These are phyloP conservation scores for Fregata magnificens DNA, from an alignment of 2,113 vertebrate species.

Conservation along the genomic window DNA sequence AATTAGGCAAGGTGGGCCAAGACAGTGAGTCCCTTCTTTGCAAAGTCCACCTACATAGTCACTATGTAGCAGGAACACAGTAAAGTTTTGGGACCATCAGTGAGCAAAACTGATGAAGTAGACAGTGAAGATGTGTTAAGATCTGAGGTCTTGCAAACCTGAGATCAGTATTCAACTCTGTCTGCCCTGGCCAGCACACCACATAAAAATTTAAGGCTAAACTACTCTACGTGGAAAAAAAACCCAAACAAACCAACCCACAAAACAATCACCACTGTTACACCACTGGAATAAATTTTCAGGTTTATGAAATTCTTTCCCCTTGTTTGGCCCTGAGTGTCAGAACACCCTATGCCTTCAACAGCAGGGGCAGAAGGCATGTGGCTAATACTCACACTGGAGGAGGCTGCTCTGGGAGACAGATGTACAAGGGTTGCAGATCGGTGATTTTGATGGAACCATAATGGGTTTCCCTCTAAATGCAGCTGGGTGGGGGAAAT, in stretches of 20 bases:
- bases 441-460: slow-evolving; percentile 84
- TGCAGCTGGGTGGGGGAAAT: slow-evolving; percentile 72
- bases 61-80: neutral
- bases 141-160: neutral
- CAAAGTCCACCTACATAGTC: neutral
- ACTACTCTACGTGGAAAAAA: neutral
- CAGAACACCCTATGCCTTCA: neutral
- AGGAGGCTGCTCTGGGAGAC: slow-evolving; percentile 79
- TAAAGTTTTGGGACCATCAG: neutral
- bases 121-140: neutral
- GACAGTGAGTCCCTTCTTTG: neutral
- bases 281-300: neutral
- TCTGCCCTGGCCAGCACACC: neutral
- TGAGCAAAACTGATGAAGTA: neutral
- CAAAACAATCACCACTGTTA: neutral
- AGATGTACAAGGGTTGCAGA: slow-evolving; percentile 76
- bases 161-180: neutral
- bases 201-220: neutral
- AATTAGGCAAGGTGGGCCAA: neutral
- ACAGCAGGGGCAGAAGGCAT: neutral
- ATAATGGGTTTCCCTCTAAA: slow-evolving; percentile 92
- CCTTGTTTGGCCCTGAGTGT: neutral
- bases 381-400: slow-evolving; percentile 76
- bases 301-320: neutral
- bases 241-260: fast-evolving